These are phyloP conservation scores for Phylloscopus trochilus DNA, from an alignment of 2,113 vertebrate genomes.

Conservation along the genomic window DNA sequence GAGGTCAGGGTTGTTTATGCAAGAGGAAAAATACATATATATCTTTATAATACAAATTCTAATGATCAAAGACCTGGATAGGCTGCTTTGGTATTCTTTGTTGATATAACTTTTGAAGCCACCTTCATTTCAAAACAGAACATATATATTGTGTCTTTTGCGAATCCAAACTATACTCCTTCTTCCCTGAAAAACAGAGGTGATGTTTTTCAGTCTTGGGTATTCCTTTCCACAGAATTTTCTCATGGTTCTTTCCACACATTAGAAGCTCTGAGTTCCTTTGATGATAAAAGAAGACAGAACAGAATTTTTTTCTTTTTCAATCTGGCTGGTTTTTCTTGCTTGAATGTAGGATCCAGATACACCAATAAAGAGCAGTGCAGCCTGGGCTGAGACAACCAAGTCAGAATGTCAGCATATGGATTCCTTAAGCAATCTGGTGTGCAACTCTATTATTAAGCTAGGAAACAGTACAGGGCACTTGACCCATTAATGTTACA, in stretches of 20 bases:
- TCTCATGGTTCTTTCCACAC: neutral
- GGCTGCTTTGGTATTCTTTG: neutral
- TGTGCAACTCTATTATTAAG: slow-evolving; percentile 5
- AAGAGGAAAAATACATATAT: neutral
- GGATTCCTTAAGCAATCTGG: slow-evolving; percentile 51
- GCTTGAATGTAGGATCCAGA: neutral
- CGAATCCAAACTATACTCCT: neutral
- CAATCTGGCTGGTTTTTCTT: neutral
- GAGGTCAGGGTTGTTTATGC: neutral
- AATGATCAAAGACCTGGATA: neutral
- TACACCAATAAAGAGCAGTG: neutral
- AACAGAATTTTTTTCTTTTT: neutral
- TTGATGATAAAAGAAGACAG: neutral
- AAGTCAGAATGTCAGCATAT: slow-evolving; percentile 38
- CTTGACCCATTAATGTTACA: neutral
- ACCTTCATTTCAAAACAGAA: neutral
- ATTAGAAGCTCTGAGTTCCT: neutral
- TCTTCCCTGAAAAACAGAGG: neutral
- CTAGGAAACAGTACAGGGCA: neutral
- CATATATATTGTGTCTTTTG: neutral
- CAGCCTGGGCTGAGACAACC: neutral
- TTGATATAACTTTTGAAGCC: neutral
- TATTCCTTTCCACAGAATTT: neutral
- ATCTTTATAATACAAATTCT: neutral
- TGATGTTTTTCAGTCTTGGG: neutral